Percentiles rank a stretch among this genome's conserved stretches.
phyloP scores from a whole-genome alignment of 92 coral and sea anemone species.

The Virgularia gustaviana region DNA sequence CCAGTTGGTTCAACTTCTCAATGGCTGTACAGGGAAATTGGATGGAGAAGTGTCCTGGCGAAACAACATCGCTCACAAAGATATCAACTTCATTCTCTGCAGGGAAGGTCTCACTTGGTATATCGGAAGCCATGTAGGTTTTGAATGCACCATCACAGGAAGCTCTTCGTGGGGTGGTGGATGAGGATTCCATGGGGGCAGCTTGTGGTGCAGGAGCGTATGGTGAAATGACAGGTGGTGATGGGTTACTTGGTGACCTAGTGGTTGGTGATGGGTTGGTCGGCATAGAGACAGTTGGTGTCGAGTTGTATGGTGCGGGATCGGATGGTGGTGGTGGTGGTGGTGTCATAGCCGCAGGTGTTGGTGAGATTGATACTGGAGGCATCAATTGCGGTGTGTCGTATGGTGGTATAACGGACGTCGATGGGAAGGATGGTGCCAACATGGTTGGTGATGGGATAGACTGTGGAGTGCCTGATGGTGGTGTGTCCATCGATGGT shows the following conservation, averaged over 20 bases:
- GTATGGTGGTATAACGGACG: no score
- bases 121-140: conserved; percentile 52
- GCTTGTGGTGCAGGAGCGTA: conserved; percentile 7
- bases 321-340: no score
- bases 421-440: no score
- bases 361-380: no score
- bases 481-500: neutral
- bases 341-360: no score
- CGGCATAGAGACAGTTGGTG: no score
- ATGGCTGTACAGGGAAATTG: conserved; percentile 56
- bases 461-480: neutral
- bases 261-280: no score
- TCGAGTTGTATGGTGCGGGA: no score
- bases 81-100: conserved; percentile 43
- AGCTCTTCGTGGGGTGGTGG: neutral
- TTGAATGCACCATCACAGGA: conserved; percentile 15
- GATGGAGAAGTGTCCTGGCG: conserved; percentile 74
- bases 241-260: no score
- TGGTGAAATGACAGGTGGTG: conserved; percentile 1
- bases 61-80: conserved; percentile 59
- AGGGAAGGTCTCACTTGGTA: conserved; percentile 53
- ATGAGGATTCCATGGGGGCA: neutral
- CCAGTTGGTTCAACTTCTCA: conserved; percentile 51
- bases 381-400: no score
- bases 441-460: neutral